phyloP scores from a whole-genome alignment of 2,113 vertebrate species.

The Corythornis vintsioides region DNA sequence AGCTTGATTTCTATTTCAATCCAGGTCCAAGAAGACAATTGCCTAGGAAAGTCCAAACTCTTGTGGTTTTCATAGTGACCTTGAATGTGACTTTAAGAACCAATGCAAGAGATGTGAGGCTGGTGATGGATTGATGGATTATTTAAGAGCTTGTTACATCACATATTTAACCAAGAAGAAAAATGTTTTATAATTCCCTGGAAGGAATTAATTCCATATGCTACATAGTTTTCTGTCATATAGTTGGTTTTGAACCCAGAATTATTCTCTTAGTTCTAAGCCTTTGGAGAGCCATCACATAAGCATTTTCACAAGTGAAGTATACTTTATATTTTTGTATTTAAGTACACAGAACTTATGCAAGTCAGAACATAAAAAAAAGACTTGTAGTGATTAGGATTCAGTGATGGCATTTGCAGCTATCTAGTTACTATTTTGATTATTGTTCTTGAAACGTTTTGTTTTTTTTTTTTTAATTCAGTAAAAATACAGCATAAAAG shows the following conservation, averaged over 20 bases:
- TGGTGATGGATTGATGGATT: neutral
- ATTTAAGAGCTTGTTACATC: neutral
- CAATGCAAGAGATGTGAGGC: neutral
- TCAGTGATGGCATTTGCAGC: neutral
- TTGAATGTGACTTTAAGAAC: neutral
- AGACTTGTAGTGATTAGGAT: neutral
- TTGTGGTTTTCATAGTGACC: neutral
- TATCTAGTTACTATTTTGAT: neutral
- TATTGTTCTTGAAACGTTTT: neutral
- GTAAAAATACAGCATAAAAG: neutral
- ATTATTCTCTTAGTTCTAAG: neutral
- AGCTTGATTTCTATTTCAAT: neutral
- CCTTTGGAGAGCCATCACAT: neutral
- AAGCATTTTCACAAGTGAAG: neutral
- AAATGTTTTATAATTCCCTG: neutral
- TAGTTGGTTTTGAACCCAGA: neutral
- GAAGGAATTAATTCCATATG: neutral
- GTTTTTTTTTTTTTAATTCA: neutral
- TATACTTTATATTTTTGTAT: neutral
- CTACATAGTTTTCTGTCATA: neutral
- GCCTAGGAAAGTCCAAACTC: neutral
- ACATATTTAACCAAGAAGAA: neutral
- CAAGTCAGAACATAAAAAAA: neutral
- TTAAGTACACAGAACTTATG: neutral
- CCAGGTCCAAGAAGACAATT: neutral